Percentiles rank a stretch among this genome's conserved stretches.
These are phyloP conservation scores for Paracentrotus lividus DNA, from an alignment of 53 echinoderm and acorn worm genomes.

Conservation along the genomic window DNA sequence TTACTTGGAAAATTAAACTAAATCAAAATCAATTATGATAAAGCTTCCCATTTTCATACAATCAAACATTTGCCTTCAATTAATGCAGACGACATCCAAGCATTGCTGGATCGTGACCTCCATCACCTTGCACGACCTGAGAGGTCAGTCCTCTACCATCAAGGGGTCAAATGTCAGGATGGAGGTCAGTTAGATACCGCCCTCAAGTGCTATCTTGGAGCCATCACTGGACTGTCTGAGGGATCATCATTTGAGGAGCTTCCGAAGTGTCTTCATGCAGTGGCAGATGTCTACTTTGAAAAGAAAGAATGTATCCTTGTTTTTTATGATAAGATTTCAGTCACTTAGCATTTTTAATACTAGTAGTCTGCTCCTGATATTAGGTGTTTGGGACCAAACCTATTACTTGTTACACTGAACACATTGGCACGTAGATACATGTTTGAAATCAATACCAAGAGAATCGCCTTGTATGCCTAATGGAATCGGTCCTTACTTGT, in stretches of 20 bases:
- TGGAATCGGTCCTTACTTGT: no score
- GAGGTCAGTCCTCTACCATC: slow-evolving; percentile 76
- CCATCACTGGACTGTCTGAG: slow-evolving; percentile 88
- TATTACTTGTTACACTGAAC: no score
- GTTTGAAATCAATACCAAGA: no score
- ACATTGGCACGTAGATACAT: no score
- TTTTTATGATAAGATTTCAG: no score
- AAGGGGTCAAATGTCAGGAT: slow-evolving; percentile 72
- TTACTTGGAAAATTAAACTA: no score
- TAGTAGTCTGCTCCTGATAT: no score
- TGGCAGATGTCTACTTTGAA: slow-evolving; percentile 93
- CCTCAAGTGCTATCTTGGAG: slow-evolving; percentile 80
- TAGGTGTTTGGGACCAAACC: no score
- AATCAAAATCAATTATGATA: no score
- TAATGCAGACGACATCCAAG: not conserved
- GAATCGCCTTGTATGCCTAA: no score
- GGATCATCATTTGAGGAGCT: slow-evolving; percentile 80
- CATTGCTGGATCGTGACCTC: slow-evolving; percentile 44
- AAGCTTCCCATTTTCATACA: no score
- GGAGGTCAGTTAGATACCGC: slow-evolving; percentile 81
- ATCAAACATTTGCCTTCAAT: not conserved
- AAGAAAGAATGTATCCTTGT: slow-evolving; percentile 99
- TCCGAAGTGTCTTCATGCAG: slow-evolving; percentile 93
- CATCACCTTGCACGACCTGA: slow-evolving; percentile 58
- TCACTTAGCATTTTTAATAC: no score